Evolutionary conservation across 2,113 vertebrate species (phyloP).

Genomic region (Pseudopodoces humilis): DNA sequence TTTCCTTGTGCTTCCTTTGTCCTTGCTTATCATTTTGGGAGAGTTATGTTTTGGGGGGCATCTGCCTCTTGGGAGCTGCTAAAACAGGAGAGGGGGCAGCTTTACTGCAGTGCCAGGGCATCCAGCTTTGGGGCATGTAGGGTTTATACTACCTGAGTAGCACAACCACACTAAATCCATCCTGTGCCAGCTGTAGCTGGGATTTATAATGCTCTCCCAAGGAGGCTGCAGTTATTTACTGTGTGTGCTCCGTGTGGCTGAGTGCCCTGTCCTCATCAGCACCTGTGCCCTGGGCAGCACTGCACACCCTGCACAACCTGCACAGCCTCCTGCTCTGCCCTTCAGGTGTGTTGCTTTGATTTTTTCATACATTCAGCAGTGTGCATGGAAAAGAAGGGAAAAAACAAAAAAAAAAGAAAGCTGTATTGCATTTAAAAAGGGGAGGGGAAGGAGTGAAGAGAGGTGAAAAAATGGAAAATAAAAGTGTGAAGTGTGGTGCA

Average conservation of each 20-base stretch:
- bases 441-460: not conserved
- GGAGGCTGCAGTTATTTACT: not conserved
- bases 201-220: not conserved
- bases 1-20: not conserved
- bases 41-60: not conserved
- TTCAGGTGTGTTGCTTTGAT: not conserved
- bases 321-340: not conserved
- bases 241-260: rapidly evolving
- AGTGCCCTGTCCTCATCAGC: not conserved
- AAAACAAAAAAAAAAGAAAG: not conserved
- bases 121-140: rapidly evolving
- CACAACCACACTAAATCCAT: not conserved
- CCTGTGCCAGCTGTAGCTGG: not conserved
- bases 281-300: not conserved
- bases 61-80: not conserved
- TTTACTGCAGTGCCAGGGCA: not conserved
- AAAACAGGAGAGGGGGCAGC: not conserved
- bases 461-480: not conserved
- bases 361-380: not conserved
- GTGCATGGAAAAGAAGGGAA: rapidly evolving
- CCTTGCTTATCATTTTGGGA: not conserved
- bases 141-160: not conserved
- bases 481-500: not conserved
- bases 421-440: not conserved
- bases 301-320: not conserved